These are phyloP conservation scores for Macrophya annulata DNA, from an alignment of 2,888 invertebrate species.

Conservation along the genomic window DNA sequence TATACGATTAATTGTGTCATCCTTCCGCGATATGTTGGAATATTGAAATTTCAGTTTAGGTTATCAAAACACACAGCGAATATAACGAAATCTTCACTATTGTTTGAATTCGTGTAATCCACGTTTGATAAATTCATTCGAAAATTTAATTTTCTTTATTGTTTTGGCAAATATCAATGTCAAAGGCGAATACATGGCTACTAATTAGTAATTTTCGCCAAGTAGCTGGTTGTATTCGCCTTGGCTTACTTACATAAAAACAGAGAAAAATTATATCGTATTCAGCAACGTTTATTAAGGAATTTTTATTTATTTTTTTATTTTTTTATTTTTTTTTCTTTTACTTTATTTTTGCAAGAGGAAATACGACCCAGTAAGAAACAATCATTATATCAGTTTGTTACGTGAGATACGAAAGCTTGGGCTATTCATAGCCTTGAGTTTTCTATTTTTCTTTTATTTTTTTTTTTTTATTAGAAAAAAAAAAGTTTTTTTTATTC, in stretches of 20 bases:
- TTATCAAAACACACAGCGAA: not conserved
- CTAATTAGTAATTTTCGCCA: not conserved
- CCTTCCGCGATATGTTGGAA: not conserved
- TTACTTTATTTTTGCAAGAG: not conserved
- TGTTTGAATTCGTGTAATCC: not conserved
- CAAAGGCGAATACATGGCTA: not conserved
- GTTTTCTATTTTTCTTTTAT: not conserved
- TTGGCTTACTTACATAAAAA: slow-evolving; percentile 15
- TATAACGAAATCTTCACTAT: not conserved
- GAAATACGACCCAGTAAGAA: not conserved
- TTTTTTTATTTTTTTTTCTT: not conserved
- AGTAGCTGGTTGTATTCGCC: not conserved
- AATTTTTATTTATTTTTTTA: not conserved
- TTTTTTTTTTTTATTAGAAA: no score
- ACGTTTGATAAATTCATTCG: no score
- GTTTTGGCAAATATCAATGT: not conserved
- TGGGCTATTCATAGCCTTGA: not conserved
- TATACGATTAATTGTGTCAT: slow-evolving; percentile 8
- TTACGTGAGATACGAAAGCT: not conserved
- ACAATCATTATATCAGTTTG: slow-evolving; percentile 10
- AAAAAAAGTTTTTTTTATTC: no score
- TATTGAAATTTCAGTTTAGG: not conserved
- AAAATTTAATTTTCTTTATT: not conserved
- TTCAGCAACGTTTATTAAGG: not conserved
- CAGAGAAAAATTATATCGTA: not conserved